Evolutionary conservation across 1,140 invertebrate genomes (phyloP), one percentile per base, ranked within the genome.

Genomic region (Monochamus saltuarius): DNA sequence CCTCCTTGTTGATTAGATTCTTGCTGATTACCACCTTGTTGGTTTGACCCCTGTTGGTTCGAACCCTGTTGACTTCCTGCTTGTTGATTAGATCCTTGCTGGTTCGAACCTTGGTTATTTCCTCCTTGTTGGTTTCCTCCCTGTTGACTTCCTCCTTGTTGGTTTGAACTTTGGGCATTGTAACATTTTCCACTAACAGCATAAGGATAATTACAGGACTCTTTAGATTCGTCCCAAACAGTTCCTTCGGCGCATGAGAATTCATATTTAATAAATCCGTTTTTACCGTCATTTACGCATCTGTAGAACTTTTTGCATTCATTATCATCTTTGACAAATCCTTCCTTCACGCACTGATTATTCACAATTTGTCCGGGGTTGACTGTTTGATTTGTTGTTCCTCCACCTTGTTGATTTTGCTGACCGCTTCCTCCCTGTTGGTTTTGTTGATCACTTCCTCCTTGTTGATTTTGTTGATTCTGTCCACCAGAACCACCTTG

Each of bases 231-330:
- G 67, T 81, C 79, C 72, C 78, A 81, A 38, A 80, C 78, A 58
- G 74, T 80, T 73, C 84, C 86, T 13, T 73, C 72, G 2, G 81
- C 85, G 73, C 86, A 89, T 35, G 78, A 79, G 65, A 85, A 89
- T 37, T 85, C 79, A 61, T 84, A 81, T 59, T 75, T 80, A 19
- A 71, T 79, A 38, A 79, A 82, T 1, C 73, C 76, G 11, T 77
- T 80, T 29, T 78, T 69, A 0, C 81, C 81, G 56, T 83, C 75
- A 43, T 79, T 68, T 0, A 87, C 83, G 70, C 87, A 89, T 70
- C 86, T 79, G 59, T 88, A 87, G 69, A 89, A 89, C 59, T 85
- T 87, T 1, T 73, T 79, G 61, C 88, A 90, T 55, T 89, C 79
- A 35, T 77, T 72, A 16, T 70, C 75, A 75, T 82, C 81, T 36